phyloP scores from a whole-genome alignment of 2,113 vertebrate genomes.

The Antennarius striatus region DNA sequence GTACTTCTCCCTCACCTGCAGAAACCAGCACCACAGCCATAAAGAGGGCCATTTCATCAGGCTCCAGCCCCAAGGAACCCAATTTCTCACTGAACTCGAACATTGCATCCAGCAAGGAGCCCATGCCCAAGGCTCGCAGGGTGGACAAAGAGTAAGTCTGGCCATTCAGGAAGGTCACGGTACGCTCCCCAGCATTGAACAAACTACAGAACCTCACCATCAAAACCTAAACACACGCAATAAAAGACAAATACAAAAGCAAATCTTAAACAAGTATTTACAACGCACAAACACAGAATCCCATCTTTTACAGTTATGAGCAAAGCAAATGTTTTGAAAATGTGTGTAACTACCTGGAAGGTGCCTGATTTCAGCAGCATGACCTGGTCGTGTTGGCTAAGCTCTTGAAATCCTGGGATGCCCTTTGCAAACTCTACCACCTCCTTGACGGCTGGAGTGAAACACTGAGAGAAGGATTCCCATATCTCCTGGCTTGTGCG shows the following conservation, averaged over 20 bases:
- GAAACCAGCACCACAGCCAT: constrained; percentile 85
- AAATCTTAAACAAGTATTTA: background rate
- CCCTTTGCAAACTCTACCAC: constrained; percentile 85
- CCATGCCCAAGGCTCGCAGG: constrained; percentile 78
- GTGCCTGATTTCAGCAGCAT: constrained; percentile 85
- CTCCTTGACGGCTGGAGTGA: constrained; percentile 83
- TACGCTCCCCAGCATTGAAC: constrained; percentile 77
- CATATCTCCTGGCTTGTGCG: constrained; percentile 79
- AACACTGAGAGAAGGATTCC: constrained; percentile 84
- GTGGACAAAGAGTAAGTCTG: constrained; percentile 77
- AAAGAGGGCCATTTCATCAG: constrained; percentile 84
- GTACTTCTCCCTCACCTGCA: constrained; percentile 74
- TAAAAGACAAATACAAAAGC: background rate
- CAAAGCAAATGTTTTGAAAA: constrained; percentile 4
- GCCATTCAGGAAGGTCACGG: constrained; percentile 81
- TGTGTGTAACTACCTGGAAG: constrained; percentile 77
- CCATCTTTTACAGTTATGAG: background rate
- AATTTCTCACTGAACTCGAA: constrained; percentile 84
- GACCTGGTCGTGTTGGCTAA: constrained; percentile 84
- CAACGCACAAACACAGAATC: background rate
- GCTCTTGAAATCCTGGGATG: constrained; percentile 82
- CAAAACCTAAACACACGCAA: constrained; percentile 72
- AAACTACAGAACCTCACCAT: constrained; percentile 84
- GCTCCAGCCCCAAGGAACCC: constrained; percentile 75
- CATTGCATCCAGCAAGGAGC: constrained; percentile 79